A percentile compares a stretch with the other conserved stretches of the same genome.
Conservation (phyloP, 2,113 vertebrate genomes). For the Raja brachyura region DNA sequence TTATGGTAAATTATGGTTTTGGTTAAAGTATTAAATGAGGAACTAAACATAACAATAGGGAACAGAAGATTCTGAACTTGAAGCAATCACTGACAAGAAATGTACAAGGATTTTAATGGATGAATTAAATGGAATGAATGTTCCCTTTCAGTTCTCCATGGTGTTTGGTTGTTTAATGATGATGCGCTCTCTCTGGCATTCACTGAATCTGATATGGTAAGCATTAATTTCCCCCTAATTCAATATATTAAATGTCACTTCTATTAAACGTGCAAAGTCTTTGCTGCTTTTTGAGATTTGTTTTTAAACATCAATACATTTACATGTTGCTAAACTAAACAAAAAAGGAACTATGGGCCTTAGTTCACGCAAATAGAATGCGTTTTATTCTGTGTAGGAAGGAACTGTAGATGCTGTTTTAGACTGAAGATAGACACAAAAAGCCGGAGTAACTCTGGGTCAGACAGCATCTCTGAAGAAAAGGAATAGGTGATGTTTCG, state of each 20-base stretch:
- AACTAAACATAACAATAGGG: not conserved
- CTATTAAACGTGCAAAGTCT: not conserved
- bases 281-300: not conserved
- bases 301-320: not conserved
- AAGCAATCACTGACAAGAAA: not conserved
- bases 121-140: not conserved
- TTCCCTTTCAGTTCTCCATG: not conserved
- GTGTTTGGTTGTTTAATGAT: not conserved
- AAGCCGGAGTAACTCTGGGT: no score
- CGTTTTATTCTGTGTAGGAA: not conserved
- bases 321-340: not conserved
- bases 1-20: not conserved
- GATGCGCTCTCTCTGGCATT: not conserved
- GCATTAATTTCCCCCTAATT: not conserved
- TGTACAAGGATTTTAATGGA: not conserved
- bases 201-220: not conserved
- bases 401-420: no score
- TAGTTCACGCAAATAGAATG: not conserved
- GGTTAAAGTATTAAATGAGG: not conserved
- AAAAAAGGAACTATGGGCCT: not conserved
- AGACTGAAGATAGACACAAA: no score
- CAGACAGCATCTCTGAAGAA: no score
- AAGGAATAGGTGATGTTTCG: no score
- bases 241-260: not conserved
- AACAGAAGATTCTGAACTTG: not conserved